A percentile compares a stretch with the other conserved stretches of the same genome.
Evolutionary conservation across 2,888 invertebrate genomes (phyloP).

Genomic region (Aphodius sticticus): DNA sequence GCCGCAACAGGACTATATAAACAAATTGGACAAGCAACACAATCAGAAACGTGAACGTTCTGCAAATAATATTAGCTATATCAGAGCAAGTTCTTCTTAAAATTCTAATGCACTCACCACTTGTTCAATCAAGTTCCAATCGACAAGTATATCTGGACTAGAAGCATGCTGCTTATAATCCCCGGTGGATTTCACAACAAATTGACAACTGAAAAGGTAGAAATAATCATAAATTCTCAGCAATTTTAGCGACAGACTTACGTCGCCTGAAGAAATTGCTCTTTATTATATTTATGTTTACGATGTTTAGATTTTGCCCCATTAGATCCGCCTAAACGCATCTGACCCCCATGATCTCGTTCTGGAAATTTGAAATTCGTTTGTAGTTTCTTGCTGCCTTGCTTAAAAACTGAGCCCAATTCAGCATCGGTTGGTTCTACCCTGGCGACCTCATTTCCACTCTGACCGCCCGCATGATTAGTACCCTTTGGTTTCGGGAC

Average conservation of each 20-base stretch:
- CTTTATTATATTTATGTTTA: slow-evolving; percentile 86
- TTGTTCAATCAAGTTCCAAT: slow-evolving; percentile 93
- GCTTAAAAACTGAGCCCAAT: slow-evolving; percentile 82
- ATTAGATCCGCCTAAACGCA: not conserved
- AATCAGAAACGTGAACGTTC: slow-evolving; percentile 72
- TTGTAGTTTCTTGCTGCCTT: slow-evolving; percentile 91
- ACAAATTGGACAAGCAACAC: slow-evolving; percentile 90
- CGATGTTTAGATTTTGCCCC: slow-evolving; percentile 49
- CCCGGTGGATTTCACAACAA: slow-evolving; percentile 84
- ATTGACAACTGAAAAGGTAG: slow-evolving; percentile 81
- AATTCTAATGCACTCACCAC: slow-evolving; percentile 71
- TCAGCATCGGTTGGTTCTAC: slow-evolving; percentile 62
- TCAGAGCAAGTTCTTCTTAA: slow-evolving; percentile 11
- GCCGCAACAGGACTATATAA: slow-evolving; percentile 85
- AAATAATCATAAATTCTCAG: not conserved
- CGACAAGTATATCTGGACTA: slow-evolving; percentile 88
- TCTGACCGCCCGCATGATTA: slow-evolving; percentile 63
- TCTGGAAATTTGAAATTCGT: slow-evolving; percentile 78
- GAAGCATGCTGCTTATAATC: slow-evolving; percentile 80
- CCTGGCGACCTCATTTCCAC: slow-evolving; percentile 79
- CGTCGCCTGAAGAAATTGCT: slow-evolving; percentile 90
- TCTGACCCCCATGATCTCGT: slow-evolving; percentile 55
- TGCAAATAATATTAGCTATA: slow-evolving; percentile 46
- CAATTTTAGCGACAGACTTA: not conserved
- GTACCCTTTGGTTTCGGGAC: slow-evolving; percentile 75